Conservation (phyloP, 2,797 vertebrate species). For the Coluber constrictor region DNA sequence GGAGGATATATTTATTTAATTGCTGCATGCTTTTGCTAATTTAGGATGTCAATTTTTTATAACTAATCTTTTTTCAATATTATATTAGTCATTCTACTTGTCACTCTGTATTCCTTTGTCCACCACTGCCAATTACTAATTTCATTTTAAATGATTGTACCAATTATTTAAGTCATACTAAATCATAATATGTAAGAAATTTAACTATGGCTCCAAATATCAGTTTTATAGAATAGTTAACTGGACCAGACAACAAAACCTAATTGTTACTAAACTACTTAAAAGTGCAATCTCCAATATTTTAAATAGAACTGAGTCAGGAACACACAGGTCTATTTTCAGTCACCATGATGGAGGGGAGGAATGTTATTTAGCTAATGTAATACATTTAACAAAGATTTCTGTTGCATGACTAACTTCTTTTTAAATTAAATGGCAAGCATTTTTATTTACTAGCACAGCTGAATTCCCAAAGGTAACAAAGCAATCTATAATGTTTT, state of each 20-base stretch:
- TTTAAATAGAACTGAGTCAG: conserved; percentile 14
- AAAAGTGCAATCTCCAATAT: conserved; percentile 32
- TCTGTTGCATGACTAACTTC: conserved; percentile 29
- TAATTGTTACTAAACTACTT: conserved; percentile 1
- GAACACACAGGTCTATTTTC: conserved; percentile 19
- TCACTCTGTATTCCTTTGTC: conserved; percentile 19
- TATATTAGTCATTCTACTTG: conserved; percentile 14
- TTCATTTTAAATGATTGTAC: background rate
- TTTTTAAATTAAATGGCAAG: conserved; percentile 45
- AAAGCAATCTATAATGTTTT: conserved; percentile 34
- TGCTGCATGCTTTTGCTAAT: conserved; percentile 22
- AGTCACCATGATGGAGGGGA: background rate
- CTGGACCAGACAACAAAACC: conserved; percentile 18
- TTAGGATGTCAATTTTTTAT: conserved; percentile 6
- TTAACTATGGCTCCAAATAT: conserved; percentile 10
- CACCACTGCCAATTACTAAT: conserved; percentile 11
- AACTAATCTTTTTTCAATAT: background rate
- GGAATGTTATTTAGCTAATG: conserved; percentile 26
- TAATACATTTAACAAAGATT: conserved; percentile 36
- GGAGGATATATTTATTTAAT: background rate
- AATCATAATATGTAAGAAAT: conserved; percentile 26
- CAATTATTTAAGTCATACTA: conserved; percentile 24
- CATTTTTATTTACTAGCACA: conserved; percentile 39
- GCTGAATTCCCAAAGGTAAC: conserved; percentile 41
- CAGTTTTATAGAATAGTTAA: conserved; percentile 16